phyloP scores from a whole-genome alignment of 2,888 invertebrate genomes.

The Choreutis nemorana region DNA sequence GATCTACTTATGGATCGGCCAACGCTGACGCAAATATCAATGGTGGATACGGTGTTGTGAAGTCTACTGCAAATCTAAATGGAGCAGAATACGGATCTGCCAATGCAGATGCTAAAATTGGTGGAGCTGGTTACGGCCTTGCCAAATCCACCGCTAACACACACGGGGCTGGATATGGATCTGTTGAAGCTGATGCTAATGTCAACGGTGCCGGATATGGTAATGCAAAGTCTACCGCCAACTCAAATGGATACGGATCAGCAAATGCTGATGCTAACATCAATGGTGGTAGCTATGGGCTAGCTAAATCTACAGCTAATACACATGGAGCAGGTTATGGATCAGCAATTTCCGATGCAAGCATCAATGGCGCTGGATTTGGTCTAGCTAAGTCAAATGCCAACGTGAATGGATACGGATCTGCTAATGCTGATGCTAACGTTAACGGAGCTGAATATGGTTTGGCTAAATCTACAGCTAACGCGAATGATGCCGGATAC shows the following conservation, averaged over 20 bases:
- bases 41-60: slow-evolving; percentile 23
- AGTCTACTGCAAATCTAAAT: slow-evolving; percentile 20
- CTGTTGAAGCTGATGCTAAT: slow-evolving; percentile 4
- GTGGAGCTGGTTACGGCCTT: slow-evolving; percentile 11
- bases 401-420: slow-evolving; percentile 18
- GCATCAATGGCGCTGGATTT: slow-evolving; percentile 23
- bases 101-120: slow-evolving; percentile 4
- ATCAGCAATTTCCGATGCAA: slow-evolving; percentile 33
- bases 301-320: slow-evolving; percentile 25
- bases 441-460: slow-evolving; percentile 11
- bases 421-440: slow-evolving; percentile 4
- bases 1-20: slow-evolving; percentile 30
- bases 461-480: slow-evolving; percentile 15
- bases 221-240: slow-evolving; percentile 15
- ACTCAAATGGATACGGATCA: slow-evolving; percentile 22
- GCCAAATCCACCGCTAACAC: slow-evolving; percentile 17
- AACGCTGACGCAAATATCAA: slow-evolving; percentile 21
- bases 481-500: slow-evolving; percentile 8
- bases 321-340: slow-evolving; percentile 27
- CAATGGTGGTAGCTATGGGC: slow-evolving; percentile 21
- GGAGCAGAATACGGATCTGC: slow-evolving; percentile 4
- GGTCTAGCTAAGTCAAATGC: slow-evolving; percentile 25
- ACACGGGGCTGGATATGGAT: slow-evolving; percentile 6
- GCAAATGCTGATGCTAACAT: slow-evolving; percentile 36
- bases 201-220: slow-evolving; percentile 15